Conservation (phyloP, 1,140 invertebrate genomes). For the Macrosteles quadrilineatus region DNA sequence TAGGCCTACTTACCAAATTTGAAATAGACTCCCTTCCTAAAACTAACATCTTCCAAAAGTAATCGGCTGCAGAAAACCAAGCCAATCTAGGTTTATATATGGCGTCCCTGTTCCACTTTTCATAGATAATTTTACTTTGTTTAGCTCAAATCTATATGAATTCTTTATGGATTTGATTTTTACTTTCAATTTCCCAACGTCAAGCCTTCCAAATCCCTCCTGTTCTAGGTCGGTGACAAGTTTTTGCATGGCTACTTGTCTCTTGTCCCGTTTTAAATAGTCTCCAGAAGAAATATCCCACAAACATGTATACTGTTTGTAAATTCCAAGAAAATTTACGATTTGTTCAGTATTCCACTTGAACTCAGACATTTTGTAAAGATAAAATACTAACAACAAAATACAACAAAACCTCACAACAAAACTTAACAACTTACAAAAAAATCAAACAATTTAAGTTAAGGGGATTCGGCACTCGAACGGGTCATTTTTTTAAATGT, state of each 20-base stretch:
- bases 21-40: conserved; percentile 7
- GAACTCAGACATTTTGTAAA: conserved; percentile 9
- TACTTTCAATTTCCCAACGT: conserved; percentile 19
- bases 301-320: conserved; percentile 29
- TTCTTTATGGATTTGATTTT: conserved; percentile 34
- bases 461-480: too few species aligned
- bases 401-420: not conserved
- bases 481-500: too few species aligned
- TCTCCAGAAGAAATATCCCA: conserved; percentile 28
- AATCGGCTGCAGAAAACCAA: conserved; percentile 35
- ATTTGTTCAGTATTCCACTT: conserved; percentile 21
- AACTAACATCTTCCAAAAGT: conserved; percentile 13
- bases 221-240: conserved; percentile 25
- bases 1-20: conserved; percentile 29
- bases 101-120: conserved; percentile 34
- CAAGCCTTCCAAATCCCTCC: conserved; percentile 6
- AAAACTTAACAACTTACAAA: not conserved
- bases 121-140: conserved; percentile 24
- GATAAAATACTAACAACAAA: too few species aligned
- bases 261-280: conserved; percentile 31
- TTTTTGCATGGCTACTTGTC: conserved; percentile 20
- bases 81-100: conserved; percentile 36
- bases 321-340: conserved; percentile 27
- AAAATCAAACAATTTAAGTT: too few species aligned
- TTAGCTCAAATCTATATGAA: conserved; percentile 26